Base-by-base conservation (phyloP, 1,140 invertebrate genomes). In the Sesamia nonagrioides region DNA sequence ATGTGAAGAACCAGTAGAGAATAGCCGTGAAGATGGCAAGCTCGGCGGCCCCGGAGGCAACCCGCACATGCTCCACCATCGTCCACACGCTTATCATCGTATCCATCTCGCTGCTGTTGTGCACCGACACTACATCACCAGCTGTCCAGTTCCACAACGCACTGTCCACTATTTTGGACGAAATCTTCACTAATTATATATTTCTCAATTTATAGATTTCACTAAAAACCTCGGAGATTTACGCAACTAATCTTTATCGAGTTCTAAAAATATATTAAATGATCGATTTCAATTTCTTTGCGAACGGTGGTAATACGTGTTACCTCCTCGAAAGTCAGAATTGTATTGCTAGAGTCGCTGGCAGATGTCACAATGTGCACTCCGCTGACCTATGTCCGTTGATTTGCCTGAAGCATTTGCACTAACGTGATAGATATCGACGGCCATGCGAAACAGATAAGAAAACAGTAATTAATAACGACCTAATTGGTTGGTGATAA, bases 1-100 rank as follows among this genome's bases (percentile, higher is more conserved):
- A 94, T n/a, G 93, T 95, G 85, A 94, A 95, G 88, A 95, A 95
- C 94, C 94, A 95, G 88, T 94, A 95, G 66, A 95, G 86, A 37
- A 95, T 88, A 17, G 92, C 93, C 54, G 93, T 93, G 90, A 95
- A 95, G 82, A 95, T 94, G 81, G 92, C 89, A 80, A 95, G 83
- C 79, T 95, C 94, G 7, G 91, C 90, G 33, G 92, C 89, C 4
- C 92, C 92, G 80, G 91, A 93, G 80, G 92, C 90, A 89, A 95
- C 93, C 81, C 90, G 83, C 66, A 92, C 92, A 17, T 92, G 88
- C 81, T 94, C 90, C 85, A 93, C 90, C 82, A 92, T 85, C 52
- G 88, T 87, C 94, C 92, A 94, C 69, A 94, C 88, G 78, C 89
- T 90, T 61, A 90, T 85, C 87, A 93, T 91, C 71, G 91, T 88